phyloP scores from a whole-genome alignment of 2,113 vertebrate species.

The Corythoichthys haematopterus region DNA sequence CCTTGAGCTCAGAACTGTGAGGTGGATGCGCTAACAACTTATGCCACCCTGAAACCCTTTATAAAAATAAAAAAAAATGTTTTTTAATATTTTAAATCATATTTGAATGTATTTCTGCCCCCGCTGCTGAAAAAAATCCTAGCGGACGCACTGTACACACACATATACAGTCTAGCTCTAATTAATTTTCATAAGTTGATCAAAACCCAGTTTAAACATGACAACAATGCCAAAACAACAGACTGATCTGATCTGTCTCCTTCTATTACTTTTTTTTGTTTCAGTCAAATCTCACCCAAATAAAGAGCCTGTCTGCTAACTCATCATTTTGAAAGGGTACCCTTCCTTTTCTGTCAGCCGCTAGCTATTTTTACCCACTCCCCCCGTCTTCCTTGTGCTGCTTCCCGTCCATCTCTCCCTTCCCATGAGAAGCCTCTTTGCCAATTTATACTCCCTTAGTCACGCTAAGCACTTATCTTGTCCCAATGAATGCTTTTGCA shows the following conservation, averaged over 20 bases:
- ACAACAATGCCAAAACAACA: constrained; percentile 11
- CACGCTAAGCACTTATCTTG: constrained; percentile 72
- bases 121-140: no score
- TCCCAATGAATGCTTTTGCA: constrained; percentile 65
- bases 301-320: constrained; percentile 64
- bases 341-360: constrained; percentile 58
- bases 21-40: no score
- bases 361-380: constrained; percentile 68
- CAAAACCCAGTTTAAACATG: not conserved
- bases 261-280: constrained; percentile 18
- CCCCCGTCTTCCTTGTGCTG: constrained; percentile 26
- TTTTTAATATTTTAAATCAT: no score
- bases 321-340: constrained; percentile 63
- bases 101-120: no score
- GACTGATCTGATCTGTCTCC: constrained; percentile 17
- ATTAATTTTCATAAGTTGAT: constrained; percentile 5
- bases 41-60: no score
- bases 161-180: no score
- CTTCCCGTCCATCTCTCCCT: constrained; percentile 57
- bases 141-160: no score
- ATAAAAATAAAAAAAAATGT: no score
- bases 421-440: constrained; percentile 56
- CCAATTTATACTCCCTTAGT: constrained; percentile 73
- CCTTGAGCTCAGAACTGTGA: no score
- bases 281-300: constrained; percentile 52